Base-by-base conservation (phyloP, 2,113 vertebrate genomes). In the Hypocryptadius cinnamomeus region DNA sequence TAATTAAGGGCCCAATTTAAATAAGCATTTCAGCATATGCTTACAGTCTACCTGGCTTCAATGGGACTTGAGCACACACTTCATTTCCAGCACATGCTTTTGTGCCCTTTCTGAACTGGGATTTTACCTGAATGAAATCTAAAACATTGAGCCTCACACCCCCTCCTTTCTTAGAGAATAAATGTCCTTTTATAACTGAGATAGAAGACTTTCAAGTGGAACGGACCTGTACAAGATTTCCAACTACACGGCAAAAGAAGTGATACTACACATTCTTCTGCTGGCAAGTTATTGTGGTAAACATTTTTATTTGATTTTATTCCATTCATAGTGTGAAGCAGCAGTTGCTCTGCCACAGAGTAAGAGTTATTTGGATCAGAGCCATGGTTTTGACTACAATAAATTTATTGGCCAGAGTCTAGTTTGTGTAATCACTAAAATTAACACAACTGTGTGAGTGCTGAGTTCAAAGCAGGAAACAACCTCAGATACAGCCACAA, bases 381-480 rank as follows among this genome's bases (percentile, higher is more conserved):
- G 95, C 90, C 95, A 72, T 79, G 63, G 69, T 80, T 95, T 96
- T 73, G 92, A 95, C 93, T 95, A 89, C 90, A 95, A 92, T 81
- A 94, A 89, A 59, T 74, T 70, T 81, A 91, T 70, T 92, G 92
- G 85, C 89, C 35, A 37, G 42, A 40, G 63, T 76, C 71, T 86
- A 91, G 84, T 91, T 96, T 82, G 47, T 85, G 79, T 70, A 94
- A 95, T 94, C 91, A 82, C 92, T 73, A 87, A 63, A 94, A 94
- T 95, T 79, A 50, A 94, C 76, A 87, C 87, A 13, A 77, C 93
- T 63, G 39, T 66, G 91, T 61, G 86, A 94, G 85, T 84, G 72
- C 86, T 77, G 90, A 94, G 92, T 94, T 92, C 94, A 97, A 95
- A 85, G 69, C 73, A 81, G 92, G 91, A 97, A 96, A 91, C n/a